Conservation (phyloP, 2,113 vertebrate genomes). For the Nannobrachium achirus region DNA sequence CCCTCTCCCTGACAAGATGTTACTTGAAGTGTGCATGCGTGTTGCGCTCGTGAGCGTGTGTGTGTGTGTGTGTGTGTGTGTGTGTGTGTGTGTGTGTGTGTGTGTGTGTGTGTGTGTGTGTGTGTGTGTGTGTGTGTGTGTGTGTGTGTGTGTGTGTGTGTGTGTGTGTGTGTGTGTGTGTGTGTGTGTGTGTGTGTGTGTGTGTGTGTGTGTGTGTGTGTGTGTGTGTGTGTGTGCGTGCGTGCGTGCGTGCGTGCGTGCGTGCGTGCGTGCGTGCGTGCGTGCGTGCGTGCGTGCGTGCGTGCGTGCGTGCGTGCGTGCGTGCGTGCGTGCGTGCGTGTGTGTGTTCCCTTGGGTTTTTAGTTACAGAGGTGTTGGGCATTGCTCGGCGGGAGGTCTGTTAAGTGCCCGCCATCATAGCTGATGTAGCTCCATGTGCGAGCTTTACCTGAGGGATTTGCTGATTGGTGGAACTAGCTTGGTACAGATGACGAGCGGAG, state of each 20-base stretch:
- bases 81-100: constrained; percentile 2
- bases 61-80: constrained; percentile 22
- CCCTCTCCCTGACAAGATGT: constrained; percentile 76
- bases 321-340: no score
- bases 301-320: not conserved
- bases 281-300: not conserved
- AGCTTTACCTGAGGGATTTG: constrained; percentile 43
- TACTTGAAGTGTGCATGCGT: constrained; percentile 65
- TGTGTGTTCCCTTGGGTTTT: constrained; percentile 47
- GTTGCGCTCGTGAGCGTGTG: not conserved
- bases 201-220: no score
- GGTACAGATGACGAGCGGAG: not conserved
- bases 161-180: constrained; percentile 22
- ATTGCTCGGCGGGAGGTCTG: constrained; percentile 24
- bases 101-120: not conserved
- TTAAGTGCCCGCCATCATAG: constrained; percentile 36
- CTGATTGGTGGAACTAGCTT: no score
- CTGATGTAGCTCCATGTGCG: constrained; percentile 56
- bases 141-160: constrained; percentile 5
- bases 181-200: not conserved
- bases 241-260: not conserved
- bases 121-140: no score
- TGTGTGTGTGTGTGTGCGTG: not conserved
- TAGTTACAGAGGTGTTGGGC: constrained; percentile 45
- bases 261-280: constrained; percentile 18